Evolutionary conservation across 2,888 invertebrate species (phyloP).

Genomic region (Ectobius pallidus): DNA sequence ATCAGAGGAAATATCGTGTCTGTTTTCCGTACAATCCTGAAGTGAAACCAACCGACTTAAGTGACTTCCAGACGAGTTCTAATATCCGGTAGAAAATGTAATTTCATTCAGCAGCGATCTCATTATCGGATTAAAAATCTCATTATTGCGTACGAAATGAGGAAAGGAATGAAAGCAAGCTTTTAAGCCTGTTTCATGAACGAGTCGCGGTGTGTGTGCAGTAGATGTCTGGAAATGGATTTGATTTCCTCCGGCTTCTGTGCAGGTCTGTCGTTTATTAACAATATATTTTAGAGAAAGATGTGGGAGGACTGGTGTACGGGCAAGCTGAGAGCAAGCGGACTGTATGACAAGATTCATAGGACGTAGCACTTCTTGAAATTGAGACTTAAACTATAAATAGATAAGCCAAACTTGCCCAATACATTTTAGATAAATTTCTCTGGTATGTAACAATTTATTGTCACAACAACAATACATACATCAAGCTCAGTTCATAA

Average conservation of each 20-base stretch:
- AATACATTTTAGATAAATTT: too few relatives aligned
- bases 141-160: not conserved
- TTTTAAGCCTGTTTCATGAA: not conserved
- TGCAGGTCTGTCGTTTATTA: not conserved
- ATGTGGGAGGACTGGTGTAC: too few relatives aligned
- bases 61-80: not conserved
- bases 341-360: too few relatives aligned
- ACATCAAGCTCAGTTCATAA: too few relatives aligned
- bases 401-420: too few relatives aligned
- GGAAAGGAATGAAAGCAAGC: not conserved
- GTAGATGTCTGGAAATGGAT: not conserved
- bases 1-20: not conserved
- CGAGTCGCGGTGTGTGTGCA: not conserved
- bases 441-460: too few relatives aligned
- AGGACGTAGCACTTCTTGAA: too few relatives aligned
- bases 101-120: not conserved
- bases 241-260: not conserved
- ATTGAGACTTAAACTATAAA: too few relatives aligned
- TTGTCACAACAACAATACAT: too few relatives aligned
- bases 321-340: too few relatives aligned
- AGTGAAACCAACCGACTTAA: not conserved
- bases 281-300: not conserved
- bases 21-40: not conserved
- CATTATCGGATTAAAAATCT: slow-evolving; percentile 12
- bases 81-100: slow-evolving; percentile 15